Evolutionary conservation across 2,888 invertebrate genomes (phyloP).

Genomic region (Eristalis pertinax): DNA sequence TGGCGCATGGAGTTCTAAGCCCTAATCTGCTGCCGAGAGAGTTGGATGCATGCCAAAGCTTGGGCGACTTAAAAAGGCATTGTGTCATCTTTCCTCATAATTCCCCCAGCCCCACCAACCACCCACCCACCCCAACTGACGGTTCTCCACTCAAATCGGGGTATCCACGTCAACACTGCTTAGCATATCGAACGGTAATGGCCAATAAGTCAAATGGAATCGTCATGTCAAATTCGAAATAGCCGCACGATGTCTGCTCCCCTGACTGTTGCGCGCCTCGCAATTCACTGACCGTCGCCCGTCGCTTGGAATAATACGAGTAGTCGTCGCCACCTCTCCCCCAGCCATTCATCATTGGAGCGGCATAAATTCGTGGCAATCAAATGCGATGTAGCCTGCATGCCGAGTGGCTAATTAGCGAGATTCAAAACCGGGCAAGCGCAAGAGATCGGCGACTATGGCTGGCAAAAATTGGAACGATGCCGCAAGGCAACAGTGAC

Average conservation of each 20-base stretch:
- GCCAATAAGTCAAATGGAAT: constrained; percentile 63
- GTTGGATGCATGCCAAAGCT: neutral
- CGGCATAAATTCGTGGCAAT: constrained; percentile 62
- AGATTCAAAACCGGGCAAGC: neutral
- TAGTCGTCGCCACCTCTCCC: constrained; percentile 23
- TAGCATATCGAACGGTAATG: constrained; percentile 33
- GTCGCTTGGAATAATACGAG: neutral
- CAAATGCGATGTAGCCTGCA: constrained; percentile 50
- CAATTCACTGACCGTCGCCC: neutral
- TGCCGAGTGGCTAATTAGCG: constrained; percentile 63
- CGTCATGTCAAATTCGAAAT: constrained; percentile 53
- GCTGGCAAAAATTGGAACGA: constrained; percentile 54
- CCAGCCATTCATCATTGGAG: constrained; percentile 42
- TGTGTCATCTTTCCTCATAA: too few species aligned
- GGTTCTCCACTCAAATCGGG: neutral
- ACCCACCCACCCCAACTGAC: neutral
- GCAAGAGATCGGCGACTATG: neutral
- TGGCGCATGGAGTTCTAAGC: neutral
- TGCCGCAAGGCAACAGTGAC: neutral
- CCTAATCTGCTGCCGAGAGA: too few species aligned
- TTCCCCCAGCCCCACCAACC: too few species aligned
- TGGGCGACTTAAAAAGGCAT: neutral
- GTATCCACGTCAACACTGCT: constrained; percentile 23
- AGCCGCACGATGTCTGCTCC: constrained; percentile 40
- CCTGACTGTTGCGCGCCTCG: constrained; percentile 29